A percentile compares a stretch with the other conserved stretches of the same genome.
Evolutionary conservation across 2,888 invertebrate species (phyloP).

Genomic region (Agrochola macilenta): DNA sequence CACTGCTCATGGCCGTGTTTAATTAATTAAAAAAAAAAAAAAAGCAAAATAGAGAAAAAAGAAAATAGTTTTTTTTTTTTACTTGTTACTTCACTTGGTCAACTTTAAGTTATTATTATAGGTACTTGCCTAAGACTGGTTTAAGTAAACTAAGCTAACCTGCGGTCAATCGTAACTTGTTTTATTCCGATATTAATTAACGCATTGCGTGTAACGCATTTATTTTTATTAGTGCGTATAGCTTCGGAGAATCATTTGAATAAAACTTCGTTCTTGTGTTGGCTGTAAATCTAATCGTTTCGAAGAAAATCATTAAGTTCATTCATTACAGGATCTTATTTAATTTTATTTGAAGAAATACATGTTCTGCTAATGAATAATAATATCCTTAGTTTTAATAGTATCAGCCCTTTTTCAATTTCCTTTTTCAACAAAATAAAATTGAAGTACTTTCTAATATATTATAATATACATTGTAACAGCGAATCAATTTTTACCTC

Average conservation of each 20-base stretch:
- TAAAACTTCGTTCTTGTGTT: conserved; percentile 18
- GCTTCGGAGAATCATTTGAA: conserved; percentile 18
- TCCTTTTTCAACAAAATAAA: neutral
- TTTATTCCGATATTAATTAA: conserved; percentile 33
- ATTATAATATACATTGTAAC: too few relatives aligned
- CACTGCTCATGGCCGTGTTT: too few relatives aligned
- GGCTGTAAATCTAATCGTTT: conserved; percentile 10
- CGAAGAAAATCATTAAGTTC: neutral
- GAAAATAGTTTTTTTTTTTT: neutral
- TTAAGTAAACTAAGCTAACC: conserved; percentile 13
- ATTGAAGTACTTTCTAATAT: too few relatives aligned
- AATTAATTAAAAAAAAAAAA: too few relatives aligned
- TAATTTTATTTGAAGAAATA: conserved; percentile 4
- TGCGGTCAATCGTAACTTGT: conserved; percentile 37
- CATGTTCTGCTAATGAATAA: neutral
- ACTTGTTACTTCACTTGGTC: neutral
- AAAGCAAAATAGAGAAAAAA: too few relatives aligned
- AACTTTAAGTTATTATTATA: conserved; percentile 1
- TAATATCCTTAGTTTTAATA: neutral
- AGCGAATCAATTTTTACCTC: too few relatives aligned
- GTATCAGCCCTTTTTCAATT: neutral
- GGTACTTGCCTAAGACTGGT: neutral
- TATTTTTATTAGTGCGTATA: conserved; percentile 27
- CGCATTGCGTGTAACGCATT: conserved; percentile 2
- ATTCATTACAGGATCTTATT: neutral